Evolutionary conservation across 2,888 invertebrate genomes (phyloP).

Genomic region (Perizoma flavofasciatum): DNA sequence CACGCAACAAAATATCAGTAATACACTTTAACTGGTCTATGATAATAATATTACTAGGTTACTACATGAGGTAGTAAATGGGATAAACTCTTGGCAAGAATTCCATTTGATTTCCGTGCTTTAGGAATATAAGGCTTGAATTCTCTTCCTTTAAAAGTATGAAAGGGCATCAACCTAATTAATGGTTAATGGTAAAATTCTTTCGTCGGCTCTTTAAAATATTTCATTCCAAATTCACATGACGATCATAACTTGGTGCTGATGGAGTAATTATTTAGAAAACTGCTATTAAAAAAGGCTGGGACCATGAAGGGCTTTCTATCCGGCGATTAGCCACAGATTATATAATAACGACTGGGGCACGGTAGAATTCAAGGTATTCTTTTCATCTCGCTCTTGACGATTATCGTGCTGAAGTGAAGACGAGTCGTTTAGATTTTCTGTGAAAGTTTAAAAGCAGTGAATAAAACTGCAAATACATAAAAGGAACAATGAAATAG

Average conservation of each 20-base stretch:
- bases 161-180: no score
- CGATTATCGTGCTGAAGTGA: neutral
- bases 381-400: conserved; percentile 5
- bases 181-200: neutral
- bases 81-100: no score
- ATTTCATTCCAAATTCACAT: conserved; percentile 17
- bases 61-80: no score
- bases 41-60: no score
- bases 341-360: conserved; percentile 8
- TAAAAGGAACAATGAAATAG: no score
- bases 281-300: conserved; percentile 37
- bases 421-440: no score
- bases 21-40: no score
- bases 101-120: no score
- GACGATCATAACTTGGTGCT: conserved; percentile 4
- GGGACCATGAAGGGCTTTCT: conserved; percentile 35
- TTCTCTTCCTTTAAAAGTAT: no score
- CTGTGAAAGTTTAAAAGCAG: no score
- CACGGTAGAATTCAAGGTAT: conserved; percentile 7
- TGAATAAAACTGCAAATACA: no score
- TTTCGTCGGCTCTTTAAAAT: conserved; percentile 5
- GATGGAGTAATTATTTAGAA: conserved; percentile 37
- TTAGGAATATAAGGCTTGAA: no score
- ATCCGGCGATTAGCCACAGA: conserved; percentile 38
- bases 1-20: neutral